Base-by-base conservation (phyloP, 2,113 vertebrate species). In the Dipodomys ordii region DNA sequence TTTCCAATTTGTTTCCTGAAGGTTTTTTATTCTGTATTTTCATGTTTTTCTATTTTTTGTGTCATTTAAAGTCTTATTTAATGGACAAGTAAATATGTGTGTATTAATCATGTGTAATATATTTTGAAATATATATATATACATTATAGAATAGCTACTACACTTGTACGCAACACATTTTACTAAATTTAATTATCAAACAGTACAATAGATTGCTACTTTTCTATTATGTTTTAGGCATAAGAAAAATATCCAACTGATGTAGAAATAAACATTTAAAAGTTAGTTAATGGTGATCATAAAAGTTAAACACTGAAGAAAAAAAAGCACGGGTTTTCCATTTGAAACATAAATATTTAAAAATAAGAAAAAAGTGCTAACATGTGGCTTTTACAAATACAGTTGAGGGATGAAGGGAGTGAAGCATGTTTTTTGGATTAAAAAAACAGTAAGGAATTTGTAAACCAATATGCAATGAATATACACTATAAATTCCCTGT, bases 1-100 rank as follows among this genome's bases (percentile, higher is more conserved):
- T 77, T 95, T 91, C 6, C 2, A 72, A 20, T 83, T 84, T 4
- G 73, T 78, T 83, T 53, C 9, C 27, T 93, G 69, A 64, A 81
- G 84, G 2, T 32, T 83, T 68, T 73, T 39, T 16, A n/a, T 7
- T 57, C 69, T 68, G 30, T 15, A 44, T 46, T 90, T 90, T 64
- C 3, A 73, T 25, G 7, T 67, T 81, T 35, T 4, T 71, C 18
- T 6, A 30, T 46, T 85, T 88, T 84, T 65, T 65, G 62, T 65
- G 60, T 25, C 64, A 25, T 65, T 65, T 65, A 22, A 65, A 32
- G 35, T 32, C 53, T 64, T 25, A 60, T 18, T 1, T 11, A 23
- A 27, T 65, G 22, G 82, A 22, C 25, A 39, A 22, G 15, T 22
- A 64, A 32, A 82, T 35, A 46, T 64, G 11, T n/a, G 9, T 39